Evolutionary conservation across 2,888 invertebrate genomes (phyloP).

Genomic region (Drosophila barbarae): DNA sequence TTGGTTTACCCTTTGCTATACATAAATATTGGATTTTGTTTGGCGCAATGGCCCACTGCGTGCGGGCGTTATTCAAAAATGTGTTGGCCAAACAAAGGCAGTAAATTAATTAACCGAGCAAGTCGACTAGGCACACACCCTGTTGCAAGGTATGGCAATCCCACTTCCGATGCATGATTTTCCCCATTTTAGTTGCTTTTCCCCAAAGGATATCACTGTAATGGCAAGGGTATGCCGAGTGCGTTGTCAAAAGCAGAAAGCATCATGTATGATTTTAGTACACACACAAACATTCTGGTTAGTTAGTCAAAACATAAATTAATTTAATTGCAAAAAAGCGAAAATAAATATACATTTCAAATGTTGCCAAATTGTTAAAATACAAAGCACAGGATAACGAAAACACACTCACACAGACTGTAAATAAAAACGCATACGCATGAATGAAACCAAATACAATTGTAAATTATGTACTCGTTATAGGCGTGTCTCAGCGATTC

Average conservation of each 20-base stretch:
- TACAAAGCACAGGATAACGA: constrained; percentile 25
- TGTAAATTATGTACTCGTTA: constrained; percentile 69
- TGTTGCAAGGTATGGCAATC: neutral
- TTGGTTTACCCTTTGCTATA: constrained; percentile 22
- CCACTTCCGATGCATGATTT: neutral
- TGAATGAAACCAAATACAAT: constrained; percentile 34
- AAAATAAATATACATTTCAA: constrained; percentile 30
- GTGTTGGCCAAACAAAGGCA: constrained; percentile 16
- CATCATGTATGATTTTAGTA: constrained; percentile 7
- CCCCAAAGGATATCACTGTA: neutral
- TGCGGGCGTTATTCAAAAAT: constrained; percentile 18
- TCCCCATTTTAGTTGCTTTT: neutral
- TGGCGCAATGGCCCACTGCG: constrained; percentile 3
- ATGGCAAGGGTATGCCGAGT: constrained; percentile 15
- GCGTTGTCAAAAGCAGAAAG: neutral
- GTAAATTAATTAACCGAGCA: constrained; percentile 21
- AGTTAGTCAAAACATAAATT: constrained; percentile 31
- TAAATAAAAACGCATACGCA: constrained; percentile 50
- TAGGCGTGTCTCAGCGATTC: constrained; percentile 30
- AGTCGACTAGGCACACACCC: constrained; percentile 18
- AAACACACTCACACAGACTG: constrained; percentile 43
- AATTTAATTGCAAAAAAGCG: constrained; percentile 25
- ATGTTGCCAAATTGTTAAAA: constrained; percentile 54
- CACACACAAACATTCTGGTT: constrained; percentile 22
- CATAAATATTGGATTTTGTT: constrained; percentile 30